Evolutionary conservation across 1,140 invertebrate genomes (phyloP), one percentile per base, ranked within the genome.

Genomic region (Sinonovacula constricta): DNA sequence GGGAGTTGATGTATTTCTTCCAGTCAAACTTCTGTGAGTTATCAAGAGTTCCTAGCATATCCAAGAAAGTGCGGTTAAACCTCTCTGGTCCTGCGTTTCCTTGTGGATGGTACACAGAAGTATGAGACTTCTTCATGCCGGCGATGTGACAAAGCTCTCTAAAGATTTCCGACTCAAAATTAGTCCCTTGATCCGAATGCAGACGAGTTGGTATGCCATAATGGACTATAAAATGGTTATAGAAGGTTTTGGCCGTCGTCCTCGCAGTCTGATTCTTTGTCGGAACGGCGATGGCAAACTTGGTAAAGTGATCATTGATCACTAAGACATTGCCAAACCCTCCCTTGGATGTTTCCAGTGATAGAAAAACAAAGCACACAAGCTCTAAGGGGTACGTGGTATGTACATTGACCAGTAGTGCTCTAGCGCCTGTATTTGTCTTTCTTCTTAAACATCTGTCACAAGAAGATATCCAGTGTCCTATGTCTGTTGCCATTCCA

Each of bases 231-330:
- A 28, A 80, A 7, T 53, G 22, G 36, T 80, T 66, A 12, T 62
- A 54, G 30, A 74, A 60, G 15, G 31, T 31, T 7, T 49, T 39
- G 24, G 66, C 53, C 4, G 63, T 78, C 15, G 56, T 60, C 28
- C 22, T 69, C 3, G 49, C 65, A 22, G 63, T 60, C 28, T 56
- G 14, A 39, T 65, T 75, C 30, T 49, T 65, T 7, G 70, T 75
- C 24, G 53, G 51, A n/a, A 74, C 57, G 1, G 69, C 69, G 45
- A 33, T 3, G 15, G 69, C 45, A 39, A 63, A 80, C 36, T 39
- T 66, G 2, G 70, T 75, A 45, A 80, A 79, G 10, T 71, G 56
- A 39, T 70, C 76, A 12, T 54, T 70, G 26, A 79, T 3, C 5
- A 79, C 66, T 26, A 62, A 3, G 5, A 79, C 65, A 31, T 66